Percentiles rank a stretch among this genome's conserved stretches.
Conservation (phyloP, 2,797 vertebrate species). For the Urophycis tenuis region DNA sequence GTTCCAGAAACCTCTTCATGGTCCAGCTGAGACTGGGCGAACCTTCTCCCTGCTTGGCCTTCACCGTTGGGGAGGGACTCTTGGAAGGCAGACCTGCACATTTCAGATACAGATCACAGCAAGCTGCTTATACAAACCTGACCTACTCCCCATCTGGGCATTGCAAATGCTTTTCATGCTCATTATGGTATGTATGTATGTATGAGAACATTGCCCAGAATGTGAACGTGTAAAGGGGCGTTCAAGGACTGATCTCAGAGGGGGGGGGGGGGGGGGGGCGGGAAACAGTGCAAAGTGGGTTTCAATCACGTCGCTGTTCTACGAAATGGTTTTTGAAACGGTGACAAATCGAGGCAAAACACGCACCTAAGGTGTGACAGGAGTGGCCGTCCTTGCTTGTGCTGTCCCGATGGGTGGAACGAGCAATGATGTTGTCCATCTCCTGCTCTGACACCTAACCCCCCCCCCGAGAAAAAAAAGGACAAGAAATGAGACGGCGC, state of each 20-base stretch:
- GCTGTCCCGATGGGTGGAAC: conserved; percentile 81
- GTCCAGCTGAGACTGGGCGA: conserved; percentile 77
- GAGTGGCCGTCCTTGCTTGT: conserved; percentile 65
- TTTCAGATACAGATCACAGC: neutral
- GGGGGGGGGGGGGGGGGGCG: no score
- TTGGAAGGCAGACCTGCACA: conserved; percentile 76
- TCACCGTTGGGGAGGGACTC: conserved; percentile 72
- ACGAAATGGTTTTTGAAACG: neutral
- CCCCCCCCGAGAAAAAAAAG: no score
- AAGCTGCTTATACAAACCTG: neutral
- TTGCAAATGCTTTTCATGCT: neutral
- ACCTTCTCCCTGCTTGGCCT: conserved; percentile 69
- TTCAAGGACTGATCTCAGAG: neutral
- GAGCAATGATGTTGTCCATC: conserved; percentile 88
- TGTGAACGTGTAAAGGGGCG: neutral
- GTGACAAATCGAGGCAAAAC: neutral
- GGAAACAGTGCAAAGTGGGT: neutral
- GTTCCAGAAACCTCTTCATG: conserved; percentile 80
- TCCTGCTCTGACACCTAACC: conserved; percentile 90
- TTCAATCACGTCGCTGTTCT: neutral
- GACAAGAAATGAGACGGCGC: neutral
- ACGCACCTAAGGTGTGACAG: conserved; percentile 63
- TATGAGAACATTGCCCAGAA: neutral
- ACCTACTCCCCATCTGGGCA: neutral
- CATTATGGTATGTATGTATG: no score